Evolutionary conservation across 2,888 invertebrate genomes (phyloP).

Genomic region (Drosophila acutilabella): DNA sequence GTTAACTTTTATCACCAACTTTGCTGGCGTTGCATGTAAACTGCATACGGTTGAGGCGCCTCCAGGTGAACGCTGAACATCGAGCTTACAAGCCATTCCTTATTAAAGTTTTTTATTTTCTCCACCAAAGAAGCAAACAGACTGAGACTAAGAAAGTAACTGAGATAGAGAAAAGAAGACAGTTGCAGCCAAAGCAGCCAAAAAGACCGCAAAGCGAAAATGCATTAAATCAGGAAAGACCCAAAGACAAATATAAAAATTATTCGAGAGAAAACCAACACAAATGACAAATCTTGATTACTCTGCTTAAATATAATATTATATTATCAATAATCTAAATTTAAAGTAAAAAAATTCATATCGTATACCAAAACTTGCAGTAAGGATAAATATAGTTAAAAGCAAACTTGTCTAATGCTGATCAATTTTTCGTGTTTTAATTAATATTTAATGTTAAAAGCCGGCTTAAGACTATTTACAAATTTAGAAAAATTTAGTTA

Average conservation of each 20-base stretch:
- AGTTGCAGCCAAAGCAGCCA: constrained; percentile 23
- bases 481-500: neutral
- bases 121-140: constrained; percentile 38
- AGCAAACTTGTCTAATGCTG: too few species aligned
- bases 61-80: constrained; percentile 50
- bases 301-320: neutral
- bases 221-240: constrained; percentile 51
- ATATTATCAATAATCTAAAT: too few species aligned
- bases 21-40: constrained; percentile 47
- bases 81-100: constrained; percentile 48
- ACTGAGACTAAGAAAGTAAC: neutral
- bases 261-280: neutral
- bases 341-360: too few species aligned
- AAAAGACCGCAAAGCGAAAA: constrained; percentile 43
- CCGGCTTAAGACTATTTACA: too few species aligned
- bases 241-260: neutral
- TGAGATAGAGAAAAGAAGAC: constrained; percentile 13
- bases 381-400: too few species aligned
- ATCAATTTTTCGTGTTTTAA: too few species aligned
- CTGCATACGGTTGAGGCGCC: constrained; percentile 44
- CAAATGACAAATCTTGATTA: neutral
- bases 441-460: too few species aligned
- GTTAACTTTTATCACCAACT: constrained; percentile 70
- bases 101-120: constrained; percentile 65
- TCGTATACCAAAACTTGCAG: too few species aligned